These are phyloP conservation scores for Dufourea novaeangliae DNA, from an alignment of 1,140 invertebrate genomes.

Conservation along the genomic window DNA sequence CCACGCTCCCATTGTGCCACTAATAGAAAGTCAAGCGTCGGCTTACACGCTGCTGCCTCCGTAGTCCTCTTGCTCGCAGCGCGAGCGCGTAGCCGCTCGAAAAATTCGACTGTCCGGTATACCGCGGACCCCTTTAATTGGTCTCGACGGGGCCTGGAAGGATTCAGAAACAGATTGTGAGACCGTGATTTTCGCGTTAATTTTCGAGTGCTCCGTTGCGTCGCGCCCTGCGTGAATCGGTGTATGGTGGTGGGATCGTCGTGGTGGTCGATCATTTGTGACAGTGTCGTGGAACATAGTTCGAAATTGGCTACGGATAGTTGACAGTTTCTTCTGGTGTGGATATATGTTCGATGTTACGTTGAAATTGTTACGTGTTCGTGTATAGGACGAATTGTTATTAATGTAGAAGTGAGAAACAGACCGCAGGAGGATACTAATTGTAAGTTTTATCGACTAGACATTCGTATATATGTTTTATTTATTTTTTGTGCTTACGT, in stretches of 20 bases:
- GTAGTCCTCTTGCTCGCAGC: conserved; percentile 2
- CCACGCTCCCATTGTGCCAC: conserved; percentile 76
- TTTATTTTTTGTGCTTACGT: too few relatives aligned
- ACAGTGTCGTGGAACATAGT: too few relatives aligned
- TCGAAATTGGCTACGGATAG: neutral
- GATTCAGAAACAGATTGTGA: conserved; percentile 7
- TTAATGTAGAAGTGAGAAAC: too few relatives aligned
- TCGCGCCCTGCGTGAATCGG: neutral
- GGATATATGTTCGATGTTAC: too few relatives aligned
- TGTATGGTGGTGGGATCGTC: neutral
- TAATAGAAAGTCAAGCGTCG: conserved; percentile 76
- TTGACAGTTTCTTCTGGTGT: neutral
- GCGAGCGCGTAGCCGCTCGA: conserved; percentile 2
- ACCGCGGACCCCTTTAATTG: conserved; percentile 37
- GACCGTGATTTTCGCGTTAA: conserved; percentile 15
- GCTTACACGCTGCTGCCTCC: conserved; percentile 55
- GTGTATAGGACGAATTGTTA: neutral
- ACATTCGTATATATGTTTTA: neutral
- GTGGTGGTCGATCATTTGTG: neutral
- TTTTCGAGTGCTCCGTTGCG: neutral
- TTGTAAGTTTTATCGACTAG: neutral
- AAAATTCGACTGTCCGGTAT: conserved; percentile 23
- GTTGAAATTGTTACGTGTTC: neutral
- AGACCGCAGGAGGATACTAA: neutral
- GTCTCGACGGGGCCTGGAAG: conserved; percentile 1